Evolutionary conservation across 1,140 invertebrate species (phyloP).

Genomic region (Lerema accius): DNA sequence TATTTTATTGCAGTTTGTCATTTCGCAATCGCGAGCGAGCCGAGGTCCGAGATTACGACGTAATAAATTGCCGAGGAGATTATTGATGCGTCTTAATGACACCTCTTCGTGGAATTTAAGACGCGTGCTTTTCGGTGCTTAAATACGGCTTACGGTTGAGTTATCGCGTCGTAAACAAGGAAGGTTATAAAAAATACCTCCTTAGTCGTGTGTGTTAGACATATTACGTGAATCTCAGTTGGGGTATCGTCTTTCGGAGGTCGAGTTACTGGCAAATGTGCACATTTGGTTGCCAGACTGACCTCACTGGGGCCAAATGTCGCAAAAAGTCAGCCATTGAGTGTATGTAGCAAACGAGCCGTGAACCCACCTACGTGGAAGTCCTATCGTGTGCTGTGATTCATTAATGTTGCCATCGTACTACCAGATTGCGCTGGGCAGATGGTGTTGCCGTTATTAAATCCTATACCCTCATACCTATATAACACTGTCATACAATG

Average conservation of each 20-base stretch:
- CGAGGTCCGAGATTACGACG: slow-evolving; percentile 50
- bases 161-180: slow-evolving; percentile 46
- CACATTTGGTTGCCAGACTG: slow-evolving; percentile 76
- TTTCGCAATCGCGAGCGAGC: slow-evolving; percentile 53
- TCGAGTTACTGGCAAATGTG: slow-evolving; percentile 63
- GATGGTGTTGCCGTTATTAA: slow-evolving; percentile 9
- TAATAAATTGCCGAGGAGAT: slow-evolving; percentile 59
- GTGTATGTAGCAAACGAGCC: slow-evolving; percentile 46
- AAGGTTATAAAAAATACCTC: slow-evolving; percentile 68
- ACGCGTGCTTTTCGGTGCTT: slow-evolving; percentile 33
- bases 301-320: slow-evolving; percentile 56
- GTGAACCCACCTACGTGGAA: slow-evolving; percentile 54
- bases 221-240: slow-evolving; percentile 70
- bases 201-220: slow-evolving; percentile 68
- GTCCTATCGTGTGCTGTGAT: slow-evolving; percentile 51
- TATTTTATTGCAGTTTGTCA: slow-evolving; percentile 61
- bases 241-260: slow-evolving; percentile 56
- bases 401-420: slow-evolving; percentile 35
- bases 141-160: slow-evolving; percentile 29
- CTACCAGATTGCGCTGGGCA: slow-evolving; percentile 7
- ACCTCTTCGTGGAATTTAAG: slow-evolving; percentile 35
- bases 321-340: slow-evolving; percentile 67
- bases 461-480: no score
- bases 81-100: slow-evolving; percentile 47
- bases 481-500: no score